Percentiles rank a stretch among this genome's conserved stretches.
These are phyloP conservation scores for Temnothorax nylanderi DNA, from an alignment of 1,140 invertebrate species.

Conservation along the genomic window DNA sequence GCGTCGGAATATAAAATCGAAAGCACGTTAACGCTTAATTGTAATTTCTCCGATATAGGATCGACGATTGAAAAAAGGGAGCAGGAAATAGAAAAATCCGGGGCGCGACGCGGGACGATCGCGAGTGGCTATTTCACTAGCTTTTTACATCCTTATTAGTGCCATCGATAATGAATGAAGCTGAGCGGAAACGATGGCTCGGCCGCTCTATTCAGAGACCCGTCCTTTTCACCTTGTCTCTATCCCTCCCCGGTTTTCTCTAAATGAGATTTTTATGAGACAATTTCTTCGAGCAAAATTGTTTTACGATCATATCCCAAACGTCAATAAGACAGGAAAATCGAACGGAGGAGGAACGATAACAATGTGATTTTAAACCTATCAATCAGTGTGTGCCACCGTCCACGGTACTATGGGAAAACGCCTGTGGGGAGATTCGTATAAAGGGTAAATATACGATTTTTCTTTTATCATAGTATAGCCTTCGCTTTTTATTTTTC, in stretches of 20 bases:
- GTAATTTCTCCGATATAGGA: not conserved
- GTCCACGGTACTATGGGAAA: slow-evolving; percentile 20
- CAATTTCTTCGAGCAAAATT: slow-evolving; percentile 52
- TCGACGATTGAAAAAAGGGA: not conserved
- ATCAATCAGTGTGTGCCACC: slow-evolving; percentile 28
- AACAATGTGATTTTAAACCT: slow-evolving; percentile 55
- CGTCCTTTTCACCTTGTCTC: not conserved
- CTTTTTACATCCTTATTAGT: slow-evolving; percentile 4
- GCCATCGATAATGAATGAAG: slow-evolving; percentile 19
- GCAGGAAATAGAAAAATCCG: not conserved
- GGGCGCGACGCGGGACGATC: not conserved
- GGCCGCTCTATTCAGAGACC: not conserved
- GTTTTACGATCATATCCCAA: slow-evolving; percentile 42
- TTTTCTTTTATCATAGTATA: not conserved
- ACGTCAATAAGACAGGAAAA: slow-evolving; percentile 45
- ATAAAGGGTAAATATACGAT: slow-evolving; percentile 25
- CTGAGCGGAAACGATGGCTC: not conserved
- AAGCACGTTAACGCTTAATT: not conserved
- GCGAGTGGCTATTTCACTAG: slow-evolving; percentile 29
- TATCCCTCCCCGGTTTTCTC: not conserved
- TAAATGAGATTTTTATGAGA: slow-evolving; percentile 52
- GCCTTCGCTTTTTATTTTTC: not conserved
- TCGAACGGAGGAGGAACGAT: slow-evolving; percentile 6
- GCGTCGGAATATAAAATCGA: not conserved
- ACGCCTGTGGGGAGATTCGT: not conserved